Conservation (phyloP, 2,888 invertebrate genomes). For the Cantharis rufa region DNA sequence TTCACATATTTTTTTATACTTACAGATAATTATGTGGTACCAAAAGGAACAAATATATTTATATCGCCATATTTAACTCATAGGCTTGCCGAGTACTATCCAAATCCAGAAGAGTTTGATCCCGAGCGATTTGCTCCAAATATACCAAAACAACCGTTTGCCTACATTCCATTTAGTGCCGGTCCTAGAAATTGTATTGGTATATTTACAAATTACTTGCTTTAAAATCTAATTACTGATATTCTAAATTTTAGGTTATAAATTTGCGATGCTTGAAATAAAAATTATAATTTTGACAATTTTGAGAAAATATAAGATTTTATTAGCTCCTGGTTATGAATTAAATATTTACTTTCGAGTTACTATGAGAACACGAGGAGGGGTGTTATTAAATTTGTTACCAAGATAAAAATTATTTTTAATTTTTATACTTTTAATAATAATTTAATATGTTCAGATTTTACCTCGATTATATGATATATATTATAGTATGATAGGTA, state of each 20-base stretch:
- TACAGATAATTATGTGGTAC: conserved; percentile 56
- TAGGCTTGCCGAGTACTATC: conserved; percentile 60
- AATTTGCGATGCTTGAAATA: conserved; percentile 64
- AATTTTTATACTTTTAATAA: no score
- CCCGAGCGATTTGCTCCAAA: conserved; percentile 63
- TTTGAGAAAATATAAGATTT: conserved; percentile 57
- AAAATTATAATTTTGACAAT: conserved; percentile 62
- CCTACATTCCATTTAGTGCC: conserved; percentile 64
- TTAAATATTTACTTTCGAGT: conserved; percentile 59
- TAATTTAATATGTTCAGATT: no score
- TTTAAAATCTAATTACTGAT: neutral
- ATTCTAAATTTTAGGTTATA: conserved; percentile 56
- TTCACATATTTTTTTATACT: neutral
- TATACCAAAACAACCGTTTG: conserved; percentile 60
- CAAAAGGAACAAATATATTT: conserved; percentile 61
- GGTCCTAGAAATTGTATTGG: conserved; percentile 63
- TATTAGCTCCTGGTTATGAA: conserved; percentile 58
- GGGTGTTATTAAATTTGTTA: conserved; percentile 61
- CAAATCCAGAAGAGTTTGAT: conserved; percentile 61
- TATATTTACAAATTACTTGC: conserved; percentile 28
- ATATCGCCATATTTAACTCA: conserved; percentile 63
- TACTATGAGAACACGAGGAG: conserved; percentile 62
- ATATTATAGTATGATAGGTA: no score
- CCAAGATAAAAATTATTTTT: conserved; percentile 8
- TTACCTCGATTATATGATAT: no score